Conservation (phyloP, 2,113 vertebrate species). For the Chionis minor region DNA sequence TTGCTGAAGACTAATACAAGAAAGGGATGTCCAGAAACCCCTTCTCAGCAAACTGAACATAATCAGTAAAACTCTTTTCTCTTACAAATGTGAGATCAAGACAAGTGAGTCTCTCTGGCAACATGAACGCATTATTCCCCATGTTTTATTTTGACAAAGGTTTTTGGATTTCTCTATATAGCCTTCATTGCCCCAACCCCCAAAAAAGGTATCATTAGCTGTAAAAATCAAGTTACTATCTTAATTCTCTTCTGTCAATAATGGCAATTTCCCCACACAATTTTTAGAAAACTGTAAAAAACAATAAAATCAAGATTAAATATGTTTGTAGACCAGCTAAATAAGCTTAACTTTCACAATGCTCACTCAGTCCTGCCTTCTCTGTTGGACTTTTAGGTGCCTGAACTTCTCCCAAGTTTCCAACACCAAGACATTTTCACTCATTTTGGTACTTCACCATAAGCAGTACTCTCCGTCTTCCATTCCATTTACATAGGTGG, state of each 20-base stretch:
- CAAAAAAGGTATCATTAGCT: neutral
- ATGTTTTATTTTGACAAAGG: neutral
- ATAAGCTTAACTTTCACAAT: neutral
- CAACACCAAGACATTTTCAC: neutral
- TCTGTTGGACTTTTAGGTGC: neutral
- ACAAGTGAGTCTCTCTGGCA: neutral
- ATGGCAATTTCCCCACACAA: neutral
- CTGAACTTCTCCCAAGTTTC: neutral
- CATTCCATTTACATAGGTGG: neutral
- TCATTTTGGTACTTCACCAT: neutral
- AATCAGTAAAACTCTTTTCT: neutral
- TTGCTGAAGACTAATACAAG: neutral
- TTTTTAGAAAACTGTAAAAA: neutral
- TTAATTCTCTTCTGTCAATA: neutral
- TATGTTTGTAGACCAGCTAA: neutral
- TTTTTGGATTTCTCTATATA: neutral
- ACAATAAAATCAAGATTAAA: neutral
- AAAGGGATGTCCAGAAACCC: neutral
- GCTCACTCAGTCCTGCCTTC: neutral
- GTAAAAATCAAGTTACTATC: neutral
- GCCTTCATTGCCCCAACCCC: neutral
- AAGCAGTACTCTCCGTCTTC: neutral
- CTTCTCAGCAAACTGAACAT: neutral
- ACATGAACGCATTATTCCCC: neutral
- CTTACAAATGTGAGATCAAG: neutral